phyloP scores from a whole-genome alignment of 2,888 invertebrate genomes.

The Caenorhabditis virilis region DNA sequence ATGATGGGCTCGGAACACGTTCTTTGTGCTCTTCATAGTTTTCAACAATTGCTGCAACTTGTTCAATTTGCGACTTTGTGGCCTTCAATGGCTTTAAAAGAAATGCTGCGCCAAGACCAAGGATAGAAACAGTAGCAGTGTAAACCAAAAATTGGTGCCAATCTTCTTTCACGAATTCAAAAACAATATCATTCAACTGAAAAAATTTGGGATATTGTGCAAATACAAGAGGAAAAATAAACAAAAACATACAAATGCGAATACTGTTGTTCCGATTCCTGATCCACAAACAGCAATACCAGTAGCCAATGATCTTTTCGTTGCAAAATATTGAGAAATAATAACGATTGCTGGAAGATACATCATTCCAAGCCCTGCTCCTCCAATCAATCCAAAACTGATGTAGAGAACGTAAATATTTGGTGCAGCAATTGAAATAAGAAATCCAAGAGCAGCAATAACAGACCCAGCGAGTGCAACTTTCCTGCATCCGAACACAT shows the following conservation, averaged over 20 bases:
- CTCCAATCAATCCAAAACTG: conserved; percentile 89
- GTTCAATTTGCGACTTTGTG: conserved; percentile 55
- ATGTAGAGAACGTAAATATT: conserved; percentile 76
- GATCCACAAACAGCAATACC: conserved; percentile 95
- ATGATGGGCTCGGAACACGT: conserved; percentile 28
- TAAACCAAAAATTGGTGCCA: conserved; percentile 88
- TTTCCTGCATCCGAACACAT: conserved; percentile 87
- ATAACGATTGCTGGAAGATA: conserved; percentile 97
- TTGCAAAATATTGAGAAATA: conserved; percentile 95
- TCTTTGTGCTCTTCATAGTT: conserved; percentile 45
- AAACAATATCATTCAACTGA: conserved; percentile 61
- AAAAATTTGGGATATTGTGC: no score
- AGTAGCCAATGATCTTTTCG: conserved; percentile 86
- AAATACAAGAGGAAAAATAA: no score
- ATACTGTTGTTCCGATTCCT: conserved; percentile 91
- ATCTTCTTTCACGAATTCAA: conserved; percentile 70
- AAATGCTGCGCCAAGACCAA: conserved; percentile 85
- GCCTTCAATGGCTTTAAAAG: conserved; percentile 76
- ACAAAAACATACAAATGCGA: conserved; percentile 77
- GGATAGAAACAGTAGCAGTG: conserved; percentile 82
- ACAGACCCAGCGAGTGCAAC: conserved; percentile 87
- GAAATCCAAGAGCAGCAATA: conserved; percentile 78
- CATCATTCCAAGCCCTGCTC: conserved; percentile 92
- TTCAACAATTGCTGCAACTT: conserved; percentile 58
- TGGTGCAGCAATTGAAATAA: conserved; percentile 81